Percentiles rank a stretch among this genome's conserved stretches.
These are phyloP conservation scores for Acromyrmex echinatior DNA, from an alignment of 1,140 invertebrate species.

Conservation along the genomic window DNA sequence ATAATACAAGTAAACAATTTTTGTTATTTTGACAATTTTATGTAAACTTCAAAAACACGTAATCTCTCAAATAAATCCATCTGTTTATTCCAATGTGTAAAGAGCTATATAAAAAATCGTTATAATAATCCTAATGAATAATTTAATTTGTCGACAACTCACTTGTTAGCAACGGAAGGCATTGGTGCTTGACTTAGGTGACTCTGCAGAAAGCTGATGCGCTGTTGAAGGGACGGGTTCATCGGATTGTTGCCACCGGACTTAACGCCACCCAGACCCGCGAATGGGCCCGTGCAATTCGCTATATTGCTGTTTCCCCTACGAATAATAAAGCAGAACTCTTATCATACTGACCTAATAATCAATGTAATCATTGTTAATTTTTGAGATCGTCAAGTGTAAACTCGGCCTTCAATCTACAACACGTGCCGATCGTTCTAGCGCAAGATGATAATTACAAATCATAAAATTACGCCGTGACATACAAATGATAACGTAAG, in stretches of 20 bases:
- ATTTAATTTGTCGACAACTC: slow-evolving; percentile 83
- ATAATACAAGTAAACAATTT: neutral
- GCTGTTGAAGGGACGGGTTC: slow-evolving; percentile 91
- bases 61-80: slow-evolving; percentile 14
- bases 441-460: slow-evolving; percentile 1
- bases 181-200: slow-evolving; percentile 96
- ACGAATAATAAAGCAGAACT: slow-evolving; percentile 42
- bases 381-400: slow-evolving; percentile 64
- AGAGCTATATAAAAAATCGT: neutral
- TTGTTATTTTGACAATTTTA: neutral
- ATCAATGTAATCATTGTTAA: slow-evolving; percentile 54
- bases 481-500: neutral
- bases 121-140: neutral
- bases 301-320: slow-evolving; percentile 86
- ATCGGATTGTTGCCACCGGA: slow-evolving; percentile 85
- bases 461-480: slow-evolving; percentile 4
- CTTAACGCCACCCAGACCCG: slow-evolving; percentile 84
- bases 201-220: slow-evolving; percentile 96
- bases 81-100: neutral
- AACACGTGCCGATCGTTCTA: slow-evolving; percentile 1
- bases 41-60: neutral
- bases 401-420: slow-evolving; percentile 62
- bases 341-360: neutral
- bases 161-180: slow-evolving; percentile 96
- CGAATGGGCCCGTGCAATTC: slow-evolving; percentile 79